Evolutionary conservation across 2,797 vertebrate genomes (phyloP), one percentile per base, ranked within the genome.

Genomic region (Lemur catta): DNA sequence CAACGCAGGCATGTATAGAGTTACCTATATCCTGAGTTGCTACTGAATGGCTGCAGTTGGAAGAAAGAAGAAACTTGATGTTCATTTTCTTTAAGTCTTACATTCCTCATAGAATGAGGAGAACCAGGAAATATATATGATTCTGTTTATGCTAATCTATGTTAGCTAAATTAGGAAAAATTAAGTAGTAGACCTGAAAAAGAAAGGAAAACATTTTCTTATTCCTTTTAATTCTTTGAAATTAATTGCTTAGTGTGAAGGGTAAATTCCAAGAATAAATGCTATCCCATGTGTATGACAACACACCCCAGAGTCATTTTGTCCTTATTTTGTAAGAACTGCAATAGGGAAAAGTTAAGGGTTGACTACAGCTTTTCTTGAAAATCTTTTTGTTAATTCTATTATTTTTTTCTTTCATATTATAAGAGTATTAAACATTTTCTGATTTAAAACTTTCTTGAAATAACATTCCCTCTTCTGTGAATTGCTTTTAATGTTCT

Each of bases 401-500:
- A 48, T 76, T 57, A 33, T 55, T 35, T 80, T 93, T 96, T 93
- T 84, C 26, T 78, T 92, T 81, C 48, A 67, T 85, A 10, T 74
- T 76, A 35, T 75, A 92, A 55, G 3, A 79, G 35, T 92, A 26
- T 57, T 59, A 74, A 74, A 75, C 4, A 10, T 63, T 95, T 87
- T 89, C 33, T 87, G 94, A 92, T 57, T 94, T 84, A 65, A 90
- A 57, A 52, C 8, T 74, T 74, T 93, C n/a, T 87, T 97, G 55
- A 94, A 96, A 48, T 89, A 87, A 57, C 18, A 57, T 75, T 88
- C 5, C 12, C 12, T 95, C 5, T 89, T 85, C 35, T 93, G 17
- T 84, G 20, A 93, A 81, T 92, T 95, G 6, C 35, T 93, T 96
- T 89, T 81, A n/a, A 81, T 95, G 52, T 69, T 94, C 86, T 95